phyloP scores from a whole-genome alignment of 2,113 vertebrate genomes.

The Ursus arctos region DNA sequence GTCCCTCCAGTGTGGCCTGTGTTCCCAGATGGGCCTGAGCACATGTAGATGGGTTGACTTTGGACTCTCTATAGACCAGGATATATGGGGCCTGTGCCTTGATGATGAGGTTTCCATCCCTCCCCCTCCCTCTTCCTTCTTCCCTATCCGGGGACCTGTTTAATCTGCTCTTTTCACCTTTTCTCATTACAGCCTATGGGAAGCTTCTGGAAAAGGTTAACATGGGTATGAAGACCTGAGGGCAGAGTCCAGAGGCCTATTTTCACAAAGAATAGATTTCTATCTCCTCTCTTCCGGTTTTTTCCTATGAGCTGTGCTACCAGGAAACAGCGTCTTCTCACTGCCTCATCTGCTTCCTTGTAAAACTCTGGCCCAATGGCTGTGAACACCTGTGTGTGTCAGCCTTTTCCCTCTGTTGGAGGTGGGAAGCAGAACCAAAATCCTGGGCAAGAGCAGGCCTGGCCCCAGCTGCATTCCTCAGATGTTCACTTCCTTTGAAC shows the following conservation, averaged over 20 bases:
- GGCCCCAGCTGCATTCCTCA: conserved; percentile 58
- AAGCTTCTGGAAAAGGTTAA: conserved; percentile 28
- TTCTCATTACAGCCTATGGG: not conserved
- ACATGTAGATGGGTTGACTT: not conserved
- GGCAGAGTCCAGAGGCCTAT: not conserved
- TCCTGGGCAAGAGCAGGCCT: conserved; percentile 68
- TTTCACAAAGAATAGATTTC: not conserved
- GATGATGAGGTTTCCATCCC: not conserved
- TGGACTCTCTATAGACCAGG: not conserved
- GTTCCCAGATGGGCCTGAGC: not conserved
- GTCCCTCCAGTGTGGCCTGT: not conserved
- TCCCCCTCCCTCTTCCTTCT: not conserved
- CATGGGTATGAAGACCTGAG: not conserved
- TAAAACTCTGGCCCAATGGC: not conserved
- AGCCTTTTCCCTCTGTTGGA: not conserved
- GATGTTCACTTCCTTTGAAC: conserved; percentile 58
- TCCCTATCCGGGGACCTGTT: not conserved
- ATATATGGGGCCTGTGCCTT: not conserved
- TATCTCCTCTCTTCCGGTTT: not conserved
- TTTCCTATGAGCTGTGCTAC: not conserved
- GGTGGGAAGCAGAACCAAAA: conserved; percentile 23
- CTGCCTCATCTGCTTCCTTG: not conserved
- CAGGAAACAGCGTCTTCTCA: not conserved
- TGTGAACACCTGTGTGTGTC: not conserved
- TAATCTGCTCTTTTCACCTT: not conserved